Evolutionary conservation across 2,797 vertebrate genomes (phyloP), one percentile per base, ranked within the genome.

Genomic region (Pagetopsis macropterus): DNA sequence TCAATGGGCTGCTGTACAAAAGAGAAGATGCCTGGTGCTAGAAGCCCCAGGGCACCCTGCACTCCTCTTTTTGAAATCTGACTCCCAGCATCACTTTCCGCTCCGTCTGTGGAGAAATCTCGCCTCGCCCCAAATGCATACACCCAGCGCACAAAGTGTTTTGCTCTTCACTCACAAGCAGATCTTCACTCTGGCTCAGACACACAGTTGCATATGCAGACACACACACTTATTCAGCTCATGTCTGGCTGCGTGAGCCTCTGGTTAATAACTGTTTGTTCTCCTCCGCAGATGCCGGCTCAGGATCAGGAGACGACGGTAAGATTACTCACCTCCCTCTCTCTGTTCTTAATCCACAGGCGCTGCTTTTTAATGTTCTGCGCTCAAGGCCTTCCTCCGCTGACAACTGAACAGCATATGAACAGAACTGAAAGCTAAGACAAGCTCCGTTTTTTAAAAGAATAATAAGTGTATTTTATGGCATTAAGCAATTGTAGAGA

Each of bases 301-400:
- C 98, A 61, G 98, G 98, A 94, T 99, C 98, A 85, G 98, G 98
- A 90, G 97, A 98, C 14, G 96, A 97, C 93, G 98, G 98, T 99
- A 98, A 94, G 96, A 91, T 84, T 77, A 78, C 62, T 86, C 83
- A 72, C 76, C 72, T 76, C 67, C 52, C 79, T 60, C 69, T 70
- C 62, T 67, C 41, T 73, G 17, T 33, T 85, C 41, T 56, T 33
- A 59, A 60, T 72, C 65, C 27, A 61, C 69, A 70, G 45, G 33
- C 3, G 1, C n/a, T 48, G 58, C 33, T 80, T 80, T 60, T 75
- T 69, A 60, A 74, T 82, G 57, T 31, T 4, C 44, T 69, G 13
- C 21, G 33, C 64, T 68, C 21, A 8, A 48, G 64, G 27, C 68
- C 40, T 46, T 70, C 21, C 27, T 48, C 23, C 48, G 41, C 45